Evolutionary conservation across 2,113 vertebrate species (phyloP), one percentile per base, ranked within the genome.

Genomic region (Coreoperca whiteheadi): DNA sequence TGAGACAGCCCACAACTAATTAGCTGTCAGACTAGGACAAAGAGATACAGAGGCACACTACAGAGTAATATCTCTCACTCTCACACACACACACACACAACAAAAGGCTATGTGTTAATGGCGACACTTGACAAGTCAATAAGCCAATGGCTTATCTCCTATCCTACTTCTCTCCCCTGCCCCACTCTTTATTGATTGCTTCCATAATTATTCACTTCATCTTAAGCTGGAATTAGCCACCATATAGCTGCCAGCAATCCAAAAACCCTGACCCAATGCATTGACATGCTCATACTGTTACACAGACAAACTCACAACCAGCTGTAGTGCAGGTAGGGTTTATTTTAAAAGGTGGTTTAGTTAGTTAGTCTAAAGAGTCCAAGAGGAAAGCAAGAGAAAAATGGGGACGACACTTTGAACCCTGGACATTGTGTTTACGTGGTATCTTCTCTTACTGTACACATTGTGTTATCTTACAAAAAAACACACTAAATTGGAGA

Each of bases 71-170:
- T 87, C 82, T 73, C 74, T 83, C 72, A 68, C 72, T 77, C 82
- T 78, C 41, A 51, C 25, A 41, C 68, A 56, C 75, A 43, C 30
- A 60, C 71, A 53, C 76, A 30, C 59, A 34, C 83, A 79, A 46
- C 50, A 87, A 77, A 89, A 87, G 70, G 46, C 81, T 63, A 51
- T 77, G 83, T 86, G 90, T 90, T 93, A 83, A 90, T 83, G 84
- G 89, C 65, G 92, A 93, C 89, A 94, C 91, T 90, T 95, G 93
- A 95, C 91, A 89, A 91, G 92, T 94, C 94, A 95, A 95, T 95
- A 94, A 94, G 86, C 90, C 88, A 86, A 50, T 82, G 88, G 79
- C 83, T 93, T 94, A 87, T 94, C 93, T 91, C 77, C 73, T 59
- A 72, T 73, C 63, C 74, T 64, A 34, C 87, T 68, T 78, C 63